Evolutionary conservation across 2,888 invertebrate genomes (phyloP), one percentile per base, ranked within the genome.

Genomic region (Meiosimyza decipiens): DNA sequence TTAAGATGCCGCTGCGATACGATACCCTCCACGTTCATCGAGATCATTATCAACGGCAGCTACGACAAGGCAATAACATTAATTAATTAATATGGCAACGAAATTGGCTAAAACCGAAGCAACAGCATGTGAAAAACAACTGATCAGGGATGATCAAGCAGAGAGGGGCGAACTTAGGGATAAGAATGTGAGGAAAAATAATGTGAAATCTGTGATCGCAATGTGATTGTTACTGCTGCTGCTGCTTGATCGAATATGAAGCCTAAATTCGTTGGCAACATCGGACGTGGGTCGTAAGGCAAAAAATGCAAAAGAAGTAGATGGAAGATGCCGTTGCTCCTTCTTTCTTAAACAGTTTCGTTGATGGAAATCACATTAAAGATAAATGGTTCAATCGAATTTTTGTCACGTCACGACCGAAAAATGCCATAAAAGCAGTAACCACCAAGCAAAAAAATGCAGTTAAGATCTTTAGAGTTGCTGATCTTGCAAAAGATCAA

Each of bases 1-100:
- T 22, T 18, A 16, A 70, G 62, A 70, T 63, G 51, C 15, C 63
- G 47, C 54, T 2, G 52, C 47, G 70, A 70, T 70, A 52, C 47
- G 70, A 70, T 70, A 52, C 63, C 63, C 63, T 54, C 18, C 12
- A 33, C 67, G 70, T 54, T 70, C 68, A 72, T 57, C 82, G 82
- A 80, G 85, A 84, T 84, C 81, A 81, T 81, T 83, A 85, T 85
- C 85, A 81, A 77, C 76, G 77, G 75, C 83, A 83, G 82, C 83
- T 84, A 85, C 84, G 85, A 85, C 85, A 85, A 83, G 82, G 84
- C 85, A 85, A 85, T 85, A 85, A 85, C 85, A 85, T 84, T 85
- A 85, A 85, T 85, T 85, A 85, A 85, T 85, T 85, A 85, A 85
- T 85, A 85, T 84, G 83, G 81, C 82, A 78, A 69, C 73, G 73